Evolutionary conservation across 2,113 vertebrate species (phyloP), one percentile per base, ranked within the genome.

Genomic region (Zeus faber): DNA sequence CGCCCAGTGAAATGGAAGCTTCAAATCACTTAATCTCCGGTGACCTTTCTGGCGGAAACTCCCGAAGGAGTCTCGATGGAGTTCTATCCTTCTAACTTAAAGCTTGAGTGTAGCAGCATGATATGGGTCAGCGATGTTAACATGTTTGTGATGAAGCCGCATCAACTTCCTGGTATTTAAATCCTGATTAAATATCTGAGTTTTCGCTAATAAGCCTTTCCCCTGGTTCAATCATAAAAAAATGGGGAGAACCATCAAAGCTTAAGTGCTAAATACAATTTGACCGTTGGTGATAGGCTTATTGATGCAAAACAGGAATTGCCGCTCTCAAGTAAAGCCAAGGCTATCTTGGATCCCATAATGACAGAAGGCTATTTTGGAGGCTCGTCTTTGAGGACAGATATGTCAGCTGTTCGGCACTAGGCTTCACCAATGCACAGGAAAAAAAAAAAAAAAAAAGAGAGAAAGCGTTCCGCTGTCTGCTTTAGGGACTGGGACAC

Each of bases 381-480:
- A 86, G 46, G 75, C 54, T 61, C 79, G 85, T 67, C 65, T 85
- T 78, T 70, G 79, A 59, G 72, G 81, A 77, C 65, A 84, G 82
- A 86, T 81, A 85, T 86, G 87, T 86, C 89, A 90, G 89, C 89
- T 90, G 89, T 89, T 89, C 76, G 55, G 63, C 76, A 82, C 77
- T 58, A 75, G 49, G 57, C 76, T 83, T 78, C 72, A 82, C 82
- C 75, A 78, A 59, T 57, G 63, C 57, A 62, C 35, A 39, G 27
- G 59, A 58, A 65, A 81, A 2, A 37, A 37, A 14, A 1, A 37
- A 37, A 37, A 37, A 37, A 37, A 77, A 83, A 72, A 51, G 33
- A 62, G 53, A 56, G 58, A 47, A 58, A 59, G 22, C 37, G 29
- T 45, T 33, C 13, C 35, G 58, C 65, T 58, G 70, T 74, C 48